Percentiles rank a stretch among this genome's conserved stretches.
Conservation (phyloP, 2,888 invertebrate species). For the Leucozona laternaria region DNA sequence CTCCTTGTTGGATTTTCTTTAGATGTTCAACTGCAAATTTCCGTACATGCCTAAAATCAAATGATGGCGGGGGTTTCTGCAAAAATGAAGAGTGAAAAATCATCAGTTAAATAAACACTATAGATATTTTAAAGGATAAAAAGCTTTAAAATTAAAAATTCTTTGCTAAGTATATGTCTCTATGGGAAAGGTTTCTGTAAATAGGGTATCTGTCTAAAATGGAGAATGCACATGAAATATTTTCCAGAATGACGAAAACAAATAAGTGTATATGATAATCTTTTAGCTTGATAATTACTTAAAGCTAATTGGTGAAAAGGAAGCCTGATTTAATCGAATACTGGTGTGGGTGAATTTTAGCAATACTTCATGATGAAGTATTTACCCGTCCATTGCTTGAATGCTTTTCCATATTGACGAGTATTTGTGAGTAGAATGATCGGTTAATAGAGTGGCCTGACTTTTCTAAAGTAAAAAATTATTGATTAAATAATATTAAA, state of each 20-base stretch:
- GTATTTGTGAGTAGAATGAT: conserved; percentile 60
- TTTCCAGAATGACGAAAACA: no score
- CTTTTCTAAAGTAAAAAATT: conserved; percentile 32
- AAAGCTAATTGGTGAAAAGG: background rate
- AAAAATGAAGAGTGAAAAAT: background rate
- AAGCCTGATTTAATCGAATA: background rate
- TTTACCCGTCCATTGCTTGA: conserved; percentile 66
- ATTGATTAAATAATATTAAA: conserved; percentile 1
- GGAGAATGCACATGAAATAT: background rate
- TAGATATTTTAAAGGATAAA: background rate
- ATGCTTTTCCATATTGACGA: conserved; percentile 57
- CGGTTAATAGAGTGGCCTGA: conserved; percentile 64
- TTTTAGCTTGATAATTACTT: background rate
- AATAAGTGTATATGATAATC: background rate
- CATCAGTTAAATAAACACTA: background rate
- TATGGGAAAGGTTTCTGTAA: background rate
- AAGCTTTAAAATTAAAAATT: background rate
- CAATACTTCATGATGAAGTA: conserved; percentile 51
- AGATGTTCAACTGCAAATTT: conserved; percentile 78
- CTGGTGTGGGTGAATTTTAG: conserved; percentile 8
- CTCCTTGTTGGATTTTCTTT: conserved; percentile 76
- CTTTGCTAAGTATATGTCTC: no score
- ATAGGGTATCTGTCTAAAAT: background rate
- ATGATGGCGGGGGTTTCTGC: conserved; percentile 68
- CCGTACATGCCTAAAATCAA: conserved; percentile 78